phyloP scores from a whole-genome alignment of 2,113 vertebrate genomes.

The Ctenomys sociabilis region DNA sequence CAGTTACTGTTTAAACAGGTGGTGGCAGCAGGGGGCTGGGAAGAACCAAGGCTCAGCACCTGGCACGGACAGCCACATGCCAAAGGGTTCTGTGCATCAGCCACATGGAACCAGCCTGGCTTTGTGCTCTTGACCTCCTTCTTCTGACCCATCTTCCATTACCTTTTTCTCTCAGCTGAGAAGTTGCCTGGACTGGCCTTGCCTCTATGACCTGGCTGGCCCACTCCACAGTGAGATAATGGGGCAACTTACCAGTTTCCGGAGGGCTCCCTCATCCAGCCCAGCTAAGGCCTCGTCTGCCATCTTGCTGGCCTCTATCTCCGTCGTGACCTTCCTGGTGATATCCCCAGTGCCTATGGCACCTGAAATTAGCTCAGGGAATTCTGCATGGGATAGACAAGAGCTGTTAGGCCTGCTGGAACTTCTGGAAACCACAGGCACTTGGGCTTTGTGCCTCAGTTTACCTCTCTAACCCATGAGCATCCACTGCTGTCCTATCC shows the following conservation, averaged over 20 bases:
- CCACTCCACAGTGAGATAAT: not conserved
- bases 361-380: conserved; percentile 25
- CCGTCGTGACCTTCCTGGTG: not conserved
- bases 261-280: conserved; percentile 86
- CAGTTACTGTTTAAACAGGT: conserved; percentile 81
- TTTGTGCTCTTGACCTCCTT: not conserved
- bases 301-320: conserved; percentile 74
- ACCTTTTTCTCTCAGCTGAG: not conserved
- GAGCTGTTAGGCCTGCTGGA: not conserved
- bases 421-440: conserved; percentile 1
- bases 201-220: conserved; percentile 14
- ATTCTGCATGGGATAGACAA: conserved; percentile 66
- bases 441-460: not conserved
- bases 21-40: conserved; percentile 49
- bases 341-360: not conserved
- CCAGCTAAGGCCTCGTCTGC: conserved; percentile 84
- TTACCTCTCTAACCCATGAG: not conserved
- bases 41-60: conserved; percentile 31
- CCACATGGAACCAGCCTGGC: conserved; percentile 26
- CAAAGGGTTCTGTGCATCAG: conserved; percentile 25
- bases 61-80: conserved; percentile 59
- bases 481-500: not conserved
- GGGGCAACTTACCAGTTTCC: conserved; percentile 86
- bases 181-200: not conserved
- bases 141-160: not conserved